Evolutionary conservation across 2,113 vertebrate genomes (phyloP).

Genomic region (Taurulus bubalis): DNA sequence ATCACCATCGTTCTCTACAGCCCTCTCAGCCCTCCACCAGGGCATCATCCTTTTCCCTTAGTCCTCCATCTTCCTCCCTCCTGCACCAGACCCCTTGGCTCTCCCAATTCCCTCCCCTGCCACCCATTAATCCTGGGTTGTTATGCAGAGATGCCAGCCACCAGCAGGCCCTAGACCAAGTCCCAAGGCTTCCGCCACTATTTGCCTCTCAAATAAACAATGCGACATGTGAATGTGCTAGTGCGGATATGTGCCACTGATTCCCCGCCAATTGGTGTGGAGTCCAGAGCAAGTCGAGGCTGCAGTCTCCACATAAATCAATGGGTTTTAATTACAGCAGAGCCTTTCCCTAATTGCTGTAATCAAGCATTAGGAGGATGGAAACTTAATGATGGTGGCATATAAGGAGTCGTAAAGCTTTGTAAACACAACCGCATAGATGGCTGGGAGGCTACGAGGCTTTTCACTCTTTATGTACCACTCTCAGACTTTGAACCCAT

Average conservation of each 20-base stretch:
- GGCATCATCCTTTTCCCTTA: not conserved
- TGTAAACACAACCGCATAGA: slow-evolving; percentile 4
- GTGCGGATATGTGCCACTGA: slow-evolving; percentile 2
- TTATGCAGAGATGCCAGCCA: slow-evolving; percentile 54
- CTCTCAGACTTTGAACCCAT: not conserved
- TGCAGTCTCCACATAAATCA: slow-evolving; percentile 27
- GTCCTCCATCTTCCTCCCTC: slow-evolving; percentile 32
- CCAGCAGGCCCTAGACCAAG: slow-evolving; percentile 20
- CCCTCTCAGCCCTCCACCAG: slow-evolving; percentile 22
- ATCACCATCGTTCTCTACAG: slow-evolving; percentile 27
- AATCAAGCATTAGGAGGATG: slow-evolving; percentile 30
- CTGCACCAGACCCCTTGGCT: slow-evolving; percentile 17
- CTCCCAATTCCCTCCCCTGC: slow-evolving; percentile 15
- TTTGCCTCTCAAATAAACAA: slow-evolving; percentile 46
- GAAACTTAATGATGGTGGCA: slow-evolving; percentile 19
- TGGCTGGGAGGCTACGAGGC: not conserved
- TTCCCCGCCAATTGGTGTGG: not conserved
- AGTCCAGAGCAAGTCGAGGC: not conserved
- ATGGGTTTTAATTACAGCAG: slow-evolving; percentile 53
- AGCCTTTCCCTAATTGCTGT: slow-evolving; percentile 36
- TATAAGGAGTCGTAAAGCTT: slow-evolving; percentile 4
- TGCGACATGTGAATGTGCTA: slow-evolving; percentile 12
- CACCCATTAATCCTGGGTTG: slow-evolving; percentile 54
- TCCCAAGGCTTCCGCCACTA: slow-evolving; percentile 26
- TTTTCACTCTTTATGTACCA: not conserved